These are phyloP conservation scores for Manduca sexta DNA, from an alignment of 1,140 invertebrate species.

Conservation along the genomic window DNA sequence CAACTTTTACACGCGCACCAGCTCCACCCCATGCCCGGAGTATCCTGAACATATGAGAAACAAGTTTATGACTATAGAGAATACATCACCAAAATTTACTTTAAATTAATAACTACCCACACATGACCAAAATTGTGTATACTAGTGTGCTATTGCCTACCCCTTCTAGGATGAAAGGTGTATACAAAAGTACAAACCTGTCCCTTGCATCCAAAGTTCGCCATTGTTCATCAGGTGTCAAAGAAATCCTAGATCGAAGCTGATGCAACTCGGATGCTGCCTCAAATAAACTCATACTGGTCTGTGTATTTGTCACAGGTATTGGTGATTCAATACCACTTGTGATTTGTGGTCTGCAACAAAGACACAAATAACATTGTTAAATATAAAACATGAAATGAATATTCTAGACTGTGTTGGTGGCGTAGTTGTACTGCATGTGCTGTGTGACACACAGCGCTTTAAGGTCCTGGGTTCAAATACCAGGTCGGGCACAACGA, in stretches of 20 bases:
- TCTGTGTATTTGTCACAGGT: slow-evolving; percentile 30
- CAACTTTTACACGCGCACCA: slow-evolving; percentile 49
- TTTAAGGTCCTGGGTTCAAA: too few species aligned
- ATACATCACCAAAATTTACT: background rate
- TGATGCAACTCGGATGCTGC: slow-evolving; percentile 53
- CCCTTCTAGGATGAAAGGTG: background rate
- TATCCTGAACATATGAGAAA: slow-evolving; percentile 25
- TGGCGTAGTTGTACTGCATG: too few species aligned
- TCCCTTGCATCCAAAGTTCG: slow-evolving; percentile 56
- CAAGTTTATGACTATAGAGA: too few species aligned
- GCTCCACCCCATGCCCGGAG: slow-evolving; percentile 59
- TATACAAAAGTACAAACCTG: too few species aligned
- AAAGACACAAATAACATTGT: slow-evolving; percentile 4
- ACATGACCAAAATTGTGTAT: background rate
- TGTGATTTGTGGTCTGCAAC: slow-evolving; percentile 25
- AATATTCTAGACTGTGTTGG: background rate
- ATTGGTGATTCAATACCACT: slow-evolving; percentile 40
- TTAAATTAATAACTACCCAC: background rate
- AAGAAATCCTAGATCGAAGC: slow-evolving; percentile 40
- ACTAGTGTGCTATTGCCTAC: background rate
- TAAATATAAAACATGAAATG: background rate
- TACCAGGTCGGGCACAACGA: too few species aligned
- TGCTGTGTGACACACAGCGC: too few species aligned
- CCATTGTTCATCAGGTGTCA: slow-evolving; percentile 60
- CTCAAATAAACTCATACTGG: slow-evolving; percentile 42